phyloP scores from a whole-genome alignment of 2,797 vertebrate genomes.

The Galaxias olidus region DNA sequence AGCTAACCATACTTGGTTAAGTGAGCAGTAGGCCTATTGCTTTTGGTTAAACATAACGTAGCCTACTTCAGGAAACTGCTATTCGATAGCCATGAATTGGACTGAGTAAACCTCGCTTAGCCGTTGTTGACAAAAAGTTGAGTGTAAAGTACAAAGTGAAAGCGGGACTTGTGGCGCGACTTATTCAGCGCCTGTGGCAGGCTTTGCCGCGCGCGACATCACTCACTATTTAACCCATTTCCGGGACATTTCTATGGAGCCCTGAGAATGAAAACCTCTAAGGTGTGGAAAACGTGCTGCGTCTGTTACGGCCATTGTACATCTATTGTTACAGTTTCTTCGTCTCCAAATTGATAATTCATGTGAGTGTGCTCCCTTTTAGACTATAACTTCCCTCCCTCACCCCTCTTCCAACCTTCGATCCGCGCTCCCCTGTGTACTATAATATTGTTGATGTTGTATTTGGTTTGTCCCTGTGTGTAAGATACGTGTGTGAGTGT shows the following conservation, averaged over 20 bases:
- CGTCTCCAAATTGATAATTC: conserved; percentile 1
- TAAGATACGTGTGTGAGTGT: too few species aligned
- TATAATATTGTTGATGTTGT: too few species aligned
- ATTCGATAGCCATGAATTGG: background rate
- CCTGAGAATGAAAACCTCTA: conserved; percentile 18
- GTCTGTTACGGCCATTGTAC: conserved; percentile 8
- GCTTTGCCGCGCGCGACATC: conserved; percentile 33
- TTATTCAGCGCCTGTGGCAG: conserved; percentile 36
- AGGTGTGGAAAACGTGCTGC: conserved; percentile 19
- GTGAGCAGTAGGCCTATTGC: too few species aligned
- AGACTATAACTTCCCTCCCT: background rate
- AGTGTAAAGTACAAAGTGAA: conserved; percentile 8
- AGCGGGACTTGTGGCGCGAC: conserved; percentile 74
- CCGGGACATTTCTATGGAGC: conserved; percentile 33
- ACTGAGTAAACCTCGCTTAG: background rate
- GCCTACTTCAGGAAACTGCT: background rate
- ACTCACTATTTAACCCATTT: conserved; percentile 53
- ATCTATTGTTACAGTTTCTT: conserved; percentile 10
- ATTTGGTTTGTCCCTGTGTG: too few species aligned
- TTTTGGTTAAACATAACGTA: background rate
- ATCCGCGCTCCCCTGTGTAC: too few species aligned
- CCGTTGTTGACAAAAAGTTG: conserved; percentile 8
- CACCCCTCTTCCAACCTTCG: background rate
- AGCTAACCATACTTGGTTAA: too few species aligned
- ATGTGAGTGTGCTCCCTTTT: background rate